Evolutionary conservation across 2,888 invertebrate species (phyloP).

Genomic region (Athripsodes cinereus): DNA sequence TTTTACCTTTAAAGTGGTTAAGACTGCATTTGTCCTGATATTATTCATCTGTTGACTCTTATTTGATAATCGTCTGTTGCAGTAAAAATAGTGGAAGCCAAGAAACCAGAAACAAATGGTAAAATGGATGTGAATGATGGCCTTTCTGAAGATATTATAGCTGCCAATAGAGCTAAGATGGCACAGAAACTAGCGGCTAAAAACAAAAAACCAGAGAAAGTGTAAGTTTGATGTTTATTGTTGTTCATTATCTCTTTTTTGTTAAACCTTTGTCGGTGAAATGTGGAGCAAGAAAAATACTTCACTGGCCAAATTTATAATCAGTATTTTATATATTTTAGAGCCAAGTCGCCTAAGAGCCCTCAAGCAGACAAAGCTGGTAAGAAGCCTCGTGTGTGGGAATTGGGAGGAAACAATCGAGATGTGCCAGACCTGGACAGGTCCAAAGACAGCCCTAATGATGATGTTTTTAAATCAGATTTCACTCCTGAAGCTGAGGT

Average conservation of each 20-base stretch:
- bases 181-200: constrained; percentile 69
- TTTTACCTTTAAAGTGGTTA: no score
- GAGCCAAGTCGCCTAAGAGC: constrained; percentile 45
- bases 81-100: constrained; percentile 54
- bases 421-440: constrained; percentile 77
- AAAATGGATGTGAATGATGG: constrained; percentile 38
- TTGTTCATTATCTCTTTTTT: no score
- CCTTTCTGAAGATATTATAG: constrained; percentile 61
- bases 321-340: background rate
- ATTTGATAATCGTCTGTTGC: constrained; percentile 20
- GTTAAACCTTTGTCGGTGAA: no score
- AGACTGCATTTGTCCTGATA: no score
- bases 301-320: no score
- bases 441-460: constrained; percentile 68
- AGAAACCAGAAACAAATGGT: constrained; percentile 40
- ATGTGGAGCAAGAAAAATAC: no score
- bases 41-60: background rate
- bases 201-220: constrained; percentile 57
- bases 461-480: constrained; percentile 55
- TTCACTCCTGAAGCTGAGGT: constrained; percentile 62
- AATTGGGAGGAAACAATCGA: constrained; percentile 69
- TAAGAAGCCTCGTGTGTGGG: constrained; percentile 90
- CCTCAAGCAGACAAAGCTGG: constrained; percentile 60
- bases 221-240: no score
- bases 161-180: constrained; percentile 71